Base-by-base conservation (phyloP, 92 coral and sea anemone species). In the Siderastrea radians region DNA sequence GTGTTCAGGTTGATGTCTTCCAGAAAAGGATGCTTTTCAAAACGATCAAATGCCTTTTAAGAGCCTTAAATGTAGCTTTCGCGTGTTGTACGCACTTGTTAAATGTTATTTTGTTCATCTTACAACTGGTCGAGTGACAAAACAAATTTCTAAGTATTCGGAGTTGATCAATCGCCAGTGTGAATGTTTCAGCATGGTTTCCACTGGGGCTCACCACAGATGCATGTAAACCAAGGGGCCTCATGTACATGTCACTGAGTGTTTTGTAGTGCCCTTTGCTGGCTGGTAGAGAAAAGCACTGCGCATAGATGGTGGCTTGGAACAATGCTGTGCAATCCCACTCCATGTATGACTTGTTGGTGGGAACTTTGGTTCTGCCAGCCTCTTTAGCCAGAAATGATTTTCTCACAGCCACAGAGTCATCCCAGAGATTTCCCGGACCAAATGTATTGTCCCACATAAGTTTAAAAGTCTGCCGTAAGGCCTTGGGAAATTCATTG, bases 381-480 rank as follows among this genome's bases (percentile, higher is more conserved):
- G 44, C 59, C 4, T 72, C 77, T 72, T 72, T 49, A 6, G 59
- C 58, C 58, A 72, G 19, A 72, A 72, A 72, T 48, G 58, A 72
- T 49, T 72, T 50, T 72, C 77, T 72, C 38, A 48, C 57, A 48
- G 13, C 44, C 10, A 3, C 58, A 0, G 76, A 47, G 76, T 72
- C 76, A 72, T 72, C 58, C 76, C 76, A 72, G 14, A 7, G 49
- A 6, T 43, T 9, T 10, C 9, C 47, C 6, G 72, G 3, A 7
- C 72, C 57, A 49, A 13, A 2, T 16, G 16, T 49, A 1, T 49
- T 72, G 11, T 72, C 55, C 76, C 76, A 72, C 43, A 72, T 47
- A 8, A 6, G 2, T 49, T 47, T 48, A 38, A 72, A 72, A 1
- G 53, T 72, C 59, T 72, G 19, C 3, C 76, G 76, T 16, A 72